Percentiles rank a stretch among this genome's conserved stretches.
phyloP scores from a whole-genome alignment of 2,113 vertebrate genomes.

The Chrysemys picta region DNA sequence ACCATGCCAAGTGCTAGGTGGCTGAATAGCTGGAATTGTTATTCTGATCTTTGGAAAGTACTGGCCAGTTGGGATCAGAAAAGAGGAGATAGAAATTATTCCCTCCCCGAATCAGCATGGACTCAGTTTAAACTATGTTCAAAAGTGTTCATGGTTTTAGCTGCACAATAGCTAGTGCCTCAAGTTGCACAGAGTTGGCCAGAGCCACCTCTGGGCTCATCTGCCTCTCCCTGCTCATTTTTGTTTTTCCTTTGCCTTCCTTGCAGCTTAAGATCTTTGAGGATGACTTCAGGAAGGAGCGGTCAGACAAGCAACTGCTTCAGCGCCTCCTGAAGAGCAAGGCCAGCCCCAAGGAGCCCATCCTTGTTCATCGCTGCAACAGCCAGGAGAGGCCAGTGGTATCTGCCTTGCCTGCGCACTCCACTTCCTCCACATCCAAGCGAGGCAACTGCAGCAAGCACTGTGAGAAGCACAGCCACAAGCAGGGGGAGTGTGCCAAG shows the following conservation, averaged over 20 bases:
- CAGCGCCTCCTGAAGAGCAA: constrained; percentile 83
- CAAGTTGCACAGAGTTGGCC: not conserved
- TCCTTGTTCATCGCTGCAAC: constrained; percentile 83
- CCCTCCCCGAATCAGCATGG: not conserved
- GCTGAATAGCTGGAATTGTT: not conserved
- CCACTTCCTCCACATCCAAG: not conserved
- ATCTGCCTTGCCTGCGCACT: not conserved
- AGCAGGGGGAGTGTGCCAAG: not conserved
- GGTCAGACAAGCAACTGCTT: constrained; percentile 83
- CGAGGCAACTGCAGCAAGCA: constrained; percentile 71
- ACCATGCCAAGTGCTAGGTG: not conserved
- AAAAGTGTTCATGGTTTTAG: not conserved
- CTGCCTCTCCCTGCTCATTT: not conserved
- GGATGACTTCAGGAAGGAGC: constrained; percentile 83
- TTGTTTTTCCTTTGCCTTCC: not conserved
- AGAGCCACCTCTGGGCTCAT: not conserved
- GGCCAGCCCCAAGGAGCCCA: constrained; percentile 59
- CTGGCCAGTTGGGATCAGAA: not conserved
- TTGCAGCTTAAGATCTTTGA: constrained; percentile 84
- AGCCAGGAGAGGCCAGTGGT: constrained; percentile 57
- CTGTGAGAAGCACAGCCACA: constrained; percentile 29
- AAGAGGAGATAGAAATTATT: not conserved
- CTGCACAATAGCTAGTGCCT: not conserved
- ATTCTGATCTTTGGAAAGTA: not conserved
- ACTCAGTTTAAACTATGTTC: not conserved